A percentile compares a stretch with the other conserved stretches of the same genome.
Conservation (phyloP, 2,797 vertebrate species). For the Sebastes hubbsi region DNA sequence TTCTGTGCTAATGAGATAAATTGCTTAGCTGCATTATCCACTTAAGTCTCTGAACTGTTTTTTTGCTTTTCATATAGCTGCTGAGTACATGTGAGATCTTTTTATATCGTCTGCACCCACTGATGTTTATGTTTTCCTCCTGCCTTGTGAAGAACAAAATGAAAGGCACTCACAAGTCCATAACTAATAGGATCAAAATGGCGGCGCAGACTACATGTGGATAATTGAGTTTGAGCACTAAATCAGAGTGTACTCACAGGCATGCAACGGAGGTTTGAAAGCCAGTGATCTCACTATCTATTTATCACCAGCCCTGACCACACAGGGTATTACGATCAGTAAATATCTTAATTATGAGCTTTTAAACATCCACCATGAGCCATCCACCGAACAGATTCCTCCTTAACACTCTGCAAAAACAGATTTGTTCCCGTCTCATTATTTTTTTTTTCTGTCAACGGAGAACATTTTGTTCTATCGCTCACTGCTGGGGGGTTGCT, state of each 20-base stretch:
- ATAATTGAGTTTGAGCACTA: conserved; percentile 62
- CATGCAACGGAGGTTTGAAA: not conserved
- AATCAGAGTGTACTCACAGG: conserved; percentile 41
- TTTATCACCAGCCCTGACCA: conserved; percentile 24
- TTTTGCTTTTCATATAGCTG: not conserved
- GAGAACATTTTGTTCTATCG: conserved; percentile 58
- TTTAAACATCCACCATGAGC: not conserved
- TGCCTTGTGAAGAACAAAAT: conserved; percentile 48
- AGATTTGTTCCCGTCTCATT: conserved; percentile 38
- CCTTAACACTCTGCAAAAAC: conserved; percentile 33
- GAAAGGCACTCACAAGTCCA: conserved; percentile 66
- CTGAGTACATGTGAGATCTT: conserved; percentile 4
- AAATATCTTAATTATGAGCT: conserved; percentile 3
- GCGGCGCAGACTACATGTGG: conserved; percentile 53
- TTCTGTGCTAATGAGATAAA: conserved; percentile 53
- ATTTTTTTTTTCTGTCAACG: conserved; percentile 39
- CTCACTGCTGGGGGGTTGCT: conserved; percentile 51
- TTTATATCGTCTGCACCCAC: not conserved
- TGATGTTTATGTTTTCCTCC: conserved; percentile 17
- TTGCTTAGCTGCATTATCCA: conserved; percentile 31
- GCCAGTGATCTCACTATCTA: conserved; percentile 19
- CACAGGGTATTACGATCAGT: not conserved
- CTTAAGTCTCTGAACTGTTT: conserved; percentile 34
- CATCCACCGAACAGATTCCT: not conserved
- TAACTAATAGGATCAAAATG: conserved; percentile 73